Conservation (phyloP, 2,888 invertebrate genomes). For the Drosophila paramelanica region DNA sequence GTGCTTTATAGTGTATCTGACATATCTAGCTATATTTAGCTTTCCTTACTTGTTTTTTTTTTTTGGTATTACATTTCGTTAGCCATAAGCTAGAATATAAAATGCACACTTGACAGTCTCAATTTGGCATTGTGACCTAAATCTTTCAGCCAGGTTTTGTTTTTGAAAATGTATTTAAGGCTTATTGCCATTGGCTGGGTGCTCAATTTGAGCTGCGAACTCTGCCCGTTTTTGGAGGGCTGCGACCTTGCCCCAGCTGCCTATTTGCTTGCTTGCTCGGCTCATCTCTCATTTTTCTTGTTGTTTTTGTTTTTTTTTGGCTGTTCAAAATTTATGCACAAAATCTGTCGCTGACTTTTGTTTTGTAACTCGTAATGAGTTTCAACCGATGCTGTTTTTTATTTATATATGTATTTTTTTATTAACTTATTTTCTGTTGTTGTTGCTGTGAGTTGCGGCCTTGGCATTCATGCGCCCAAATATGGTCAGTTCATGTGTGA, state of each 20-base stretch:
- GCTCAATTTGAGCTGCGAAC: slow-evolving; percentile 48
- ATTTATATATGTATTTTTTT: slow-evolving; percentile 16
- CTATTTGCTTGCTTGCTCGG: slow-evolving; percentile 26
- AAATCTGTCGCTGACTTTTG: slow-evolving; percentile 48
- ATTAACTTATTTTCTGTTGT: slow-evolving; percentile 30
- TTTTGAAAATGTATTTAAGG: slow-evolving; percentile 10
- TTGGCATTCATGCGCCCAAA: slow-evolving; percentile 78
- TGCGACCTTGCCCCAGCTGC: slow-evolving; percentile 44
- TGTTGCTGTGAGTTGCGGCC: slow-evolving; percentile 51
- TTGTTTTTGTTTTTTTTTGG: slow-evolving; percentile 21
- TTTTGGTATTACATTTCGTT: slow-evolving; percentile 37
- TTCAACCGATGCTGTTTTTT: slow-evolving; percentile 22
- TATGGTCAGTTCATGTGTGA: slow-evolving; percentile 70
- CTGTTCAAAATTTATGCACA: slow-evolving; percentile 59
- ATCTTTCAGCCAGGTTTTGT: slow-evolving; percentile 33
- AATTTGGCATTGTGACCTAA: slow-evolving; percentile 73
- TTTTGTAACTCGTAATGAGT: slow-evolving; percentile 63
- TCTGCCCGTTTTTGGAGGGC: slow-evolving; percentile 53
- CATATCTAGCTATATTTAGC: slow-evolving; percentile 1
- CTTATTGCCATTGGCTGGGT: slow-evolving; percentile 33
- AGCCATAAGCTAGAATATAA: slow-evolving; percentile 65
- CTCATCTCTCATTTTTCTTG: background rate
- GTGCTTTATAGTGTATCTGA: slow-evolving; percentile 5
- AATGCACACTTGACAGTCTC: slow-evolving; percentile 63
- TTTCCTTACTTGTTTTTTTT: slow-evolving; percentile 3